Base-by-base conservation (phyloP, 2,888 invertebrate genomes). In the Dimorphilus gyrociliatus region DNA sequence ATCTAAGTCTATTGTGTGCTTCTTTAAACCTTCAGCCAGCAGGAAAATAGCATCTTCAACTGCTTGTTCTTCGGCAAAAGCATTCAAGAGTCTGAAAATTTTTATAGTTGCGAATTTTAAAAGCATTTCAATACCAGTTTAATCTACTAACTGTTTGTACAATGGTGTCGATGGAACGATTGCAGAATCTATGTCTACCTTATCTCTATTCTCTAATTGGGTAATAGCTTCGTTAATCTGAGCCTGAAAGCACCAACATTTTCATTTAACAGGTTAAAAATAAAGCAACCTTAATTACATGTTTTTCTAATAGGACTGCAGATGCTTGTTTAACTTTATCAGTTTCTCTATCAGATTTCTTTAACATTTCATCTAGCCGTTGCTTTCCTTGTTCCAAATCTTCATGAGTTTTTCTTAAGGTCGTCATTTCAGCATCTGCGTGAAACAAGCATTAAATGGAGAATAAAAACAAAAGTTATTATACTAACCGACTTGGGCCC, bases 1-100 rank as follows among this genome's bases (percentile, higher is more conserved):
- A 55, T 97, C 92, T 51, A 94, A 67, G 67, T 90, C 90, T 52
- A 99, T 82, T 5, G 85, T 82, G 38, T 81, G 78, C 47, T 81
- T 77, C 40, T 88, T 72, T 37, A 94, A 64, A 7, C 86, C 90
- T 67, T 92, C 88, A 6, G 90, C 90, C 65, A 99, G 75, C 59
- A 88, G 90, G 62, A 94, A 99, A 55, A 97, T 88, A 37, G 90
- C 84, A 70, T 97, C 97, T 68, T 97, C 94, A 30, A 84, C 74
- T 12, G 97, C 90, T 39, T 92, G 86, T 68, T 97, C 97, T 64
- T 94, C 90, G 29, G 88, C 86, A 68, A 84, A 92, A 25, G 86
- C 78, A 64, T 81, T 84, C 37, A 92, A 65, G 52, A 94, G 73
- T 58, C 81, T 81, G 49, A 2, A 64, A 64, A 42, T n/a, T n/a